Conservation (phyloP, 2,888 invertebrate species). For the Pterostichus niger region DNA sequence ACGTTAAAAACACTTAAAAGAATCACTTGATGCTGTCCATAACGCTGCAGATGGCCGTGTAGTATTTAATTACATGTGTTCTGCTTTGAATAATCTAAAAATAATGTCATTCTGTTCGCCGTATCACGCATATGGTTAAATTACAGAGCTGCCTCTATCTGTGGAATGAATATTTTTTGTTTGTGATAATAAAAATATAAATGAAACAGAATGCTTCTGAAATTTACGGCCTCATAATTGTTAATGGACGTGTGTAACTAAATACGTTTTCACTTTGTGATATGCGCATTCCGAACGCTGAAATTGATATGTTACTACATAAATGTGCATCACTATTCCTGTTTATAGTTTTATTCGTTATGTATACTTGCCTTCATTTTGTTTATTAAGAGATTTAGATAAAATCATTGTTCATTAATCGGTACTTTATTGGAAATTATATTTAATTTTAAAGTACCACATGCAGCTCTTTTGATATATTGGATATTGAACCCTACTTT, state of each 20-base stretch:
- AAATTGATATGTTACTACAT: constrained; percentile 40
- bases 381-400: too few species aligned
- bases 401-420: too few species aligned
- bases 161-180: constrained; percentile 50
- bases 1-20: constrained; percentile 47
- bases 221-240: constrained; percentile 63
- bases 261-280: constrained; percentile 55
- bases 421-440: too few species aligned
- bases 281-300: constrained; percentile 36
- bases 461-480: too few species aligned
- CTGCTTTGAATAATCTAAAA: constrained; percentile 48
- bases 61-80: constrained; percentile 42
- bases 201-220: constrained; percentile 56
- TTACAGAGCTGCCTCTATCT: constrained; percentile 31
- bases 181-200: constrained; percentile 61
- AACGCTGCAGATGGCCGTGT: constrained; percentile 34
- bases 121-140: constrained; percentile 34
- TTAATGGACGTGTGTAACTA: constrained; percentile 61
- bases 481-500: too few species aligned
- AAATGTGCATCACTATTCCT: constrained; percentile 20
- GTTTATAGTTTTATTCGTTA: constrained; percentile 28
- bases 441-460: too few species aligned
- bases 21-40: constrained; percentile 34
- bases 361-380: background rate
- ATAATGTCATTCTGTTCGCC: constrained; percentile 30